Evolutionary conservation across 2,113 vertebrate species (phyloP), one percentile per base, ranked within the genome.

Genomic region (Oplegnathus fasciatus): DNA sequence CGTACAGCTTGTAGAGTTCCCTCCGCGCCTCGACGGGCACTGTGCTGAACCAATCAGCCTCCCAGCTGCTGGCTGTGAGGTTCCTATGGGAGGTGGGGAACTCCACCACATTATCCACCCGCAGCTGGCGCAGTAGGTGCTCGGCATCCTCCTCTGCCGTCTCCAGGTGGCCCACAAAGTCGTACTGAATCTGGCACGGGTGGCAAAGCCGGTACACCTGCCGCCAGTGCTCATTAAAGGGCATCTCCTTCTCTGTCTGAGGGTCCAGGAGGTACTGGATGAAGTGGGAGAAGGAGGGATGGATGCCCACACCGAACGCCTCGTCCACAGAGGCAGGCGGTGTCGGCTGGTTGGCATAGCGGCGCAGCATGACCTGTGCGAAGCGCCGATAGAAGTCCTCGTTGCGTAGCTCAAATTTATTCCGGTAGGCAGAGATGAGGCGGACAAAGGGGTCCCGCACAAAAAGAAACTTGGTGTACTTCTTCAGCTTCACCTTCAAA

Each of bases 161-260:
- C 95, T 99, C 98, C 95, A 99, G 94, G 89, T 99, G 99, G 17
- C 98, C 98, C 0, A 99, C 96, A 40, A 99, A 99, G 88, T 99
- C 98, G 0, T 99, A 99, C 80, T 99, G 97, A 28, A 99, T 99
- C 95, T 99, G 98, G 94, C 98, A 99, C 0, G 98, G 98, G 50
- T 99, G 98, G 90, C 98, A 99, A 1, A 99, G 96, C 0, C 97
- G 97, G 84, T 99, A 97, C 24, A 97, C 94, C 92, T 99, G 98
- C 74, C 96, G 89, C 98, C 98, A 99, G 94, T 99, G 98, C 94
- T 99, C 98, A 0, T 99, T 99, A 92, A 99, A 99, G 18, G 98
- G 97, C 78, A 91, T 94, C 89, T 97, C 94, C 89, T 95, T 95
- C 95, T 99, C 98, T 0, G 98, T 99, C 94, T 92, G 95, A 0